phyloP scores from a whole-genome alignment of 2,113 vertebrate genomes.

The Delphinus delphis region DNA sequence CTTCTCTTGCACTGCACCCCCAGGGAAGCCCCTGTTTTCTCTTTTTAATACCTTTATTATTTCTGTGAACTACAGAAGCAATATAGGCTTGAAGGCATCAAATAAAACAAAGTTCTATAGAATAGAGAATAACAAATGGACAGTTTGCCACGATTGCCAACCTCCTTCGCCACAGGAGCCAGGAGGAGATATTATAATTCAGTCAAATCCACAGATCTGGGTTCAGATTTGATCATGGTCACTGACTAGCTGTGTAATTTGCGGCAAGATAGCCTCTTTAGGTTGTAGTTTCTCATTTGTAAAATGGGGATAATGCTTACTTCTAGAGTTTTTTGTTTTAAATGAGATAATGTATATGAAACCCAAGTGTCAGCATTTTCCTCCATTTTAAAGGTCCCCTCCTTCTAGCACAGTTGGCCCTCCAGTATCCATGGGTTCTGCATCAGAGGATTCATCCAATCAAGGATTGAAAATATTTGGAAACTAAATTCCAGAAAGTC shows the following conservation, averaged over 20 bases:
- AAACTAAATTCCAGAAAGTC: neutral
- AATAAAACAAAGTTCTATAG: neutral
- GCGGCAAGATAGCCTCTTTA: neutral
- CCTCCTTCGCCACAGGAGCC: neutral
- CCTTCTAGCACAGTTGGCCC: neutral
- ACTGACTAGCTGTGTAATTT: neutral
- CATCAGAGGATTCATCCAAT: neutral
- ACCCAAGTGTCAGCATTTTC: neutral
- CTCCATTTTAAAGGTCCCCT: neutral
- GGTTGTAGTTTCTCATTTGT: neutral
- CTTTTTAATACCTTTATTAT: neutral
- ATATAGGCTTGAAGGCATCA: neutral
- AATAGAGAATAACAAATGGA: neutral
- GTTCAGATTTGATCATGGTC: neutral
- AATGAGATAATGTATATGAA: neutral
- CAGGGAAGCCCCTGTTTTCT: neutral
- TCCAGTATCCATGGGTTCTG: neutral
- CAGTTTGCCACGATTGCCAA: neutral
- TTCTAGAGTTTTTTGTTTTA: neutral
- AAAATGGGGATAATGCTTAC: neutral
- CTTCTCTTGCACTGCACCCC: too few species aligned
- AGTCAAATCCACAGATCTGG: neutral
- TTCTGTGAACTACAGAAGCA: constrained; percentile 2
- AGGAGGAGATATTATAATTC: neutral
- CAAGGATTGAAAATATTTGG: neutral